Evolutionary conservation across 2,797 vertebrate genomes (phyloP).

Genomic region (Delichon dasypus): DNA sequence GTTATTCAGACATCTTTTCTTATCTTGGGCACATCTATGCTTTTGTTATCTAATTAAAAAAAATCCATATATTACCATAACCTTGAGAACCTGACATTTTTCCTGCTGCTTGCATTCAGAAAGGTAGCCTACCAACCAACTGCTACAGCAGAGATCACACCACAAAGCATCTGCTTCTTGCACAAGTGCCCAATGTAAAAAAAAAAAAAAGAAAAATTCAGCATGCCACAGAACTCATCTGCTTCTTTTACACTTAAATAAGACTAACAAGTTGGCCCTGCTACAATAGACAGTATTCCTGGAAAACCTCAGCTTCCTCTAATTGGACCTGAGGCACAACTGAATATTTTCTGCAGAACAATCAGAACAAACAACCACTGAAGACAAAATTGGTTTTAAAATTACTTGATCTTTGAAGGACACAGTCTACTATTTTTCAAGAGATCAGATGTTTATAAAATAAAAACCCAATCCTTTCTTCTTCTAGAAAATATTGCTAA

Average conservation of each 20-base stretch:
- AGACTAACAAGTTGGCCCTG: background rate
- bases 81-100: background rate
- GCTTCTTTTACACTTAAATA: background rate
- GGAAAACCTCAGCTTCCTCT: background rate
- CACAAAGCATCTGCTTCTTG: slow-evolving; percentile 32
- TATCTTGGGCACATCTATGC: background rate
- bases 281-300: background rate
- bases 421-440: background rate
- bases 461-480: background rate
- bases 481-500: background rate
- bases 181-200: background rate
- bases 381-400: background rate
- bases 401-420: background rate
- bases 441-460: background rate
- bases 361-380: background rate
- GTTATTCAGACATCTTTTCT: background rate
- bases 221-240: background rate
- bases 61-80: background rate
- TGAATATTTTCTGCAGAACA: background rate
- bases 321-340: background rate
- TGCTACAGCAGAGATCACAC: slow-evolving; percentile 7
- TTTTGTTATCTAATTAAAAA: background rate
- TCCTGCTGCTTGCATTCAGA: background rate
- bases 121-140: background rate
- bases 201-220: background rate